A percentile compares a stretch with the other conserved stretches of the same genome.
Conservation (phyloP, 1,140 invertebrate genomes). For the Trichoplusia ni region DNA sequence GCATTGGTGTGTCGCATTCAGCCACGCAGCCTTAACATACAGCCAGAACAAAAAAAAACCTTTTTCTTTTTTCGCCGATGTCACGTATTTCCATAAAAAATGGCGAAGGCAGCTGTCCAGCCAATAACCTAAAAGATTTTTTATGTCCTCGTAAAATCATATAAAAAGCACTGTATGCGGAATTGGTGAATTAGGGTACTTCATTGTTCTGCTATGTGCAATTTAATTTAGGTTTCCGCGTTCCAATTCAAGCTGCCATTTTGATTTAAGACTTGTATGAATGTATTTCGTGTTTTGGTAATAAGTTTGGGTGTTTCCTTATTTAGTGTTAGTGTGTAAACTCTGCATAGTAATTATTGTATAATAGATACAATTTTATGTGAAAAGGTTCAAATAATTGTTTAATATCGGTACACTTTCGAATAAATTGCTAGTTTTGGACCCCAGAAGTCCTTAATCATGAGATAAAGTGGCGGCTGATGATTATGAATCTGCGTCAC, state of each 20-base stretch:
- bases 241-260: neutral
- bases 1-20: neutral
- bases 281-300: neutral
- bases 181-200: neutral
- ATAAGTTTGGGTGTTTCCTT: neutral
- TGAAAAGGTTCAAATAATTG: too few relatives aligned
- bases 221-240: neutral
- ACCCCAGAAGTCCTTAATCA: too few relatives aligned
- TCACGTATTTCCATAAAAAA: neutral
- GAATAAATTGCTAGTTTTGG: too few relatives aligned
- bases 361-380: too few relatives aligned
- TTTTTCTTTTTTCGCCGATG: neutral
- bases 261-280: neutral
- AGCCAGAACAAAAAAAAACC: neutral
- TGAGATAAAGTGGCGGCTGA: too few relatives aligned
- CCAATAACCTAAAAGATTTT: slow-evolving; percentile 6
- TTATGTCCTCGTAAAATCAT: neutral
- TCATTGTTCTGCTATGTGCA: neutral
- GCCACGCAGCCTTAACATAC: neutral
- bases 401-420: too few relatives aligned
- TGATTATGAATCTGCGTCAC: too few relatives aligned
- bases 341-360: too few relatives aligned
- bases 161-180: neutral
- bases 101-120: neutral
- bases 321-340: neutral